Conservation (phyloP, 1,140 invertebrate species). For the Belonocnema kinseyi region DNA sequence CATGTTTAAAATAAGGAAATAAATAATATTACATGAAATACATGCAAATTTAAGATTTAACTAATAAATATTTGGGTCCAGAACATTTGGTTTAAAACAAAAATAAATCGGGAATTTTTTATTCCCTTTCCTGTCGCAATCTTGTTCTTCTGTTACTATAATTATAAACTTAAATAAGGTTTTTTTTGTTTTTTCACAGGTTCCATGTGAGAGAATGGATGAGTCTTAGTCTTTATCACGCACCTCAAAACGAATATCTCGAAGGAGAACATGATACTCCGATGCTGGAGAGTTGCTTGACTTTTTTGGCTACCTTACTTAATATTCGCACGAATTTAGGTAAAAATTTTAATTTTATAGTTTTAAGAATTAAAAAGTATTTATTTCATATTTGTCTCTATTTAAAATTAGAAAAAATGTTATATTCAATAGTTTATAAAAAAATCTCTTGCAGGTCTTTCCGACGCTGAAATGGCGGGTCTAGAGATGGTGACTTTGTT, state of each 20-base stretch:
- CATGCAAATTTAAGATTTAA: slow-evolving; percentile 20
- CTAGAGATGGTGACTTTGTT: slow-evolving; percentile 95
- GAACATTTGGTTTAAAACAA: too few relatives aligned
- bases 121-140: too few relatives aligned
- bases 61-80: not conserved
- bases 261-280: slow-evolving; percentile 88
- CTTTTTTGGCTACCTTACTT: slow-evolving; percentile 92
- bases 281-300: slow-evolving; percentile 95
- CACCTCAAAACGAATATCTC: slow-evolving; percentile 78
- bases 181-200: slow-evolving; percentile 68
- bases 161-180: not conserved
- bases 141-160: too few relatives aligned
- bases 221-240: slow-evolving; percentile 83
- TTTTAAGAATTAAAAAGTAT: slow-evolving; percentile 32
- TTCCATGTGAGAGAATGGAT: slow-evolving; percentile 92
- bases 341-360: slow-evolving; percentile 63
- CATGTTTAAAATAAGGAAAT: slow-evolving; percentile 1
- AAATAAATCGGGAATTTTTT: too few relatives aligned
- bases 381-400: not conserved
- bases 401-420: slow-evolving; percentile 29
- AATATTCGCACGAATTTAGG: slow-evolving; percentile 93
- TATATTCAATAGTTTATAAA: not conserved
- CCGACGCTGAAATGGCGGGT: slow-evolving; percentile 80
- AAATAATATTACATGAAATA: not conserved
- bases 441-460: slow-evolving; percentile 67